Conservation (phyloP, 2,113 vertebrate genomes). For the Lucifuga dentata region DNA sequence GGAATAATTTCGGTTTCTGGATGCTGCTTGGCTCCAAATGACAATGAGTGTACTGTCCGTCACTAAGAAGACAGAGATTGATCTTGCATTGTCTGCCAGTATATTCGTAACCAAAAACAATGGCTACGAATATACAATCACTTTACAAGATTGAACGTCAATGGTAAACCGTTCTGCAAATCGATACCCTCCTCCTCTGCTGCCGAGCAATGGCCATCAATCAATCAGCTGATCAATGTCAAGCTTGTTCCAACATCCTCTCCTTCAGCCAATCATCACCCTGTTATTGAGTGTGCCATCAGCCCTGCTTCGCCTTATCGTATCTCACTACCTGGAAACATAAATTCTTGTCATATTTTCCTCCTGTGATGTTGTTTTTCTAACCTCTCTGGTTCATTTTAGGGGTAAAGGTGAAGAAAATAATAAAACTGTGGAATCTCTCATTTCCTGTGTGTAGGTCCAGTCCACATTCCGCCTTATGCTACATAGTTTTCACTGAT, state of each 20-base stretch:
- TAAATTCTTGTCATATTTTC: conserved; percentile 25
- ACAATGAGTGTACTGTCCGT: conserved; percentile 13
- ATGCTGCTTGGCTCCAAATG: conserved; percentile 1
- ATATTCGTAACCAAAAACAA: conserved; percentile 9
- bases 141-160: conserved; percentile 21
- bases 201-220: conserved; percentile 18
- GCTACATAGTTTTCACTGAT: conserved; percentile 45
- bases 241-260: neutral
- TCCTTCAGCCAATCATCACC: conserved; percentile 25
- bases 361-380: conserved; percentile 33
- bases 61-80: conserved; percentile 7
- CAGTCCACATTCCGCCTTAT: conserved; percentile 40
- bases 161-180: conserved; percentile 49
- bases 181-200: conserved; percentile 27
- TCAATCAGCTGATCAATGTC: conserved; percentile 48
- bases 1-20: neutral
- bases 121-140: conserved; percentile 5
- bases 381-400: conserved; percentile 43
- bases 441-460: conserved; percentile 69
- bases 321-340: conserved; percentile 37
- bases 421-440: conserved; percentile 60
- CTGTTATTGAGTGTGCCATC: conserved; percentile 20
- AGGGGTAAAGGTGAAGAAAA: conserved; percentile 31
- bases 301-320: neutral
- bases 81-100: conserved; percentile 25